Evolutionary conservation across 2,888 invertebrate species (phyloP).

Genomic region (Phorcus lineatus): DNA sequence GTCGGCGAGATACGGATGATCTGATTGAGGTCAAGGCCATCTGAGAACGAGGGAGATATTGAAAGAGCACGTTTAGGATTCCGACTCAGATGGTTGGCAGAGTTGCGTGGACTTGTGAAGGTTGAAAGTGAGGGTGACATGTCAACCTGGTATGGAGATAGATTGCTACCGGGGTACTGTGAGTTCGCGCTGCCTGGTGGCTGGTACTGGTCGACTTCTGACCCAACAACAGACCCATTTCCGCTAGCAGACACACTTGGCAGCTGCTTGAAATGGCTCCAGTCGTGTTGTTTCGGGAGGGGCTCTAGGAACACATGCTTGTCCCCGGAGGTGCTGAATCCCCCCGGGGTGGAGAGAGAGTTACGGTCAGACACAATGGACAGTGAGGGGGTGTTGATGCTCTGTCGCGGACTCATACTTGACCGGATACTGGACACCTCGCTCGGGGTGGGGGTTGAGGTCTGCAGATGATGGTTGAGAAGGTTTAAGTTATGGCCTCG

Average conservation of each 20-base stretch:
- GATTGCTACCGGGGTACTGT: constrained; percentile 58
- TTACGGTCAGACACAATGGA: constrained; percentile 48
- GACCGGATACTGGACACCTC: constrained; percentile 67
- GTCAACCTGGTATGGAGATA: constrained; percentile 68
- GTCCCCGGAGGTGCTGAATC: constrained; percentile 47
- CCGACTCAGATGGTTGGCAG: constrained; percentile 64
- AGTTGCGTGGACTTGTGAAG: constrained; percentile 71
- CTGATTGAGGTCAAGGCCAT: constrained; percentile 74
- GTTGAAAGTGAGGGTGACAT: constrained; percentile 66
- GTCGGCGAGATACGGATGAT: constrained; percentile 76
- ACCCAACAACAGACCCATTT: constrained; percentile 17
- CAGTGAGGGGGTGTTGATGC: constrained; percentile 54
- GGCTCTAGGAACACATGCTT: constrained; percentile 66
- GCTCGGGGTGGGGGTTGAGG: constrained; percentile 68
- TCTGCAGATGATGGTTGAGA: constrained; percentile 59
- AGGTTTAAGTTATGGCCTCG: constrained; percentile 47
- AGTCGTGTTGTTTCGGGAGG: constrained; percentile 56
- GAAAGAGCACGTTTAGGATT: constrained; percentile 70
- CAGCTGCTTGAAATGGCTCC: constrained; percentile 65
- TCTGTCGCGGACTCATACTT: constrained; percentile 45
- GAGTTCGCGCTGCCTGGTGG: constrained; percentile 54
- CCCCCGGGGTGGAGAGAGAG: constrained; percentile 49
- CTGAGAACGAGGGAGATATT: constrained; percentile 70
- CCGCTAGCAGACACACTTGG: constrained; percentile 48
- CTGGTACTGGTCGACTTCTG: constrained; percentile 38